Base-by-base conservation (phyloP, 2,888 invertebrate genomes). In the Spodoptera picta region DNA sequence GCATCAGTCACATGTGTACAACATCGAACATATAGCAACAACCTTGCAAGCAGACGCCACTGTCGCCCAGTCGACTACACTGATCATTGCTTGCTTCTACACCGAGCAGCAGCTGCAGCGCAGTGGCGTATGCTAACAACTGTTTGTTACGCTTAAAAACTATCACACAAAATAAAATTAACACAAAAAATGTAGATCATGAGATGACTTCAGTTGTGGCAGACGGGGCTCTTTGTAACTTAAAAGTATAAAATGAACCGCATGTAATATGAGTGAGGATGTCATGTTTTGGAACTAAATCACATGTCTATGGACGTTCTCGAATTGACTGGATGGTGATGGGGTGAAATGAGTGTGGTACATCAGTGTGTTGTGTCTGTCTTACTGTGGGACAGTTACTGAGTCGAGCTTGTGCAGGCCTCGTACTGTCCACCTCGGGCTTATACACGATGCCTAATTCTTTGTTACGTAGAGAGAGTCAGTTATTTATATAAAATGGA, bases 321-420 rank as follows among this genome's bases (percentile, higher is more conserved):
- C 63, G 77, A 72, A 62, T 79, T 75, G 70, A 62, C 60, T 77
- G 69, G 60, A 63, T 75, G 69, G 82, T 87, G 85, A 65, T 74
- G 75, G 48, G 83, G 80, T 87, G 90, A 80, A 65, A 84, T 89
- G 90, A 83, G 75, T 85, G 88, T 90, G 85, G 86, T 86, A 87
- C 85, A 82, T 88, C 78, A 84, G 90, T 93, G 93, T 93, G 87
- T 91, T 88, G 92, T 92, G 92, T 93, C 83, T 86, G 89, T 87
- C 84, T 87, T 82, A 77, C 80, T 79, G 80, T 85, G 75, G 75
- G 75, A 81, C 72, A 77, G 78, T 72, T 58, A 73, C 71, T 80
- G 73, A 73, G 63, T 73, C 57, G 63, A 65, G 62, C 62, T 68
- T 59, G 46, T 56, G 31, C 58, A 51, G 74, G 71, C 65, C 49